Evolutionary conservation across 2,888 invertebrate species (phyloP).

Genomic region (Apodemia duryi): DNA sequence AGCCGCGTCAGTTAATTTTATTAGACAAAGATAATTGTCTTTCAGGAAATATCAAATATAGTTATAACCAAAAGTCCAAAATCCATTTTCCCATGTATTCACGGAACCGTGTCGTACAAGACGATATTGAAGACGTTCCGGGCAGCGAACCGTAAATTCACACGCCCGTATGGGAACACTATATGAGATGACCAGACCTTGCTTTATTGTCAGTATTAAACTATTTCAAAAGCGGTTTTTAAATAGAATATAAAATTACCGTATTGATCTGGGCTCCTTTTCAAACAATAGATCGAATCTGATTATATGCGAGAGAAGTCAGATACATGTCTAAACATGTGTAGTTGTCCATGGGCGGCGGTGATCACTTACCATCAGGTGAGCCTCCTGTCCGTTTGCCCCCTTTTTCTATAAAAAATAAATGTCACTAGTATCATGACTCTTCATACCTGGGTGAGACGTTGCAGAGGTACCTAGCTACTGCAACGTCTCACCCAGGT

Average conservation of each 20-base stretch:
- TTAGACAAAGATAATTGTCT: constrained; percentile 1
- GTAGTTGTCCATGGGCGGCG: too few relatives aligned
- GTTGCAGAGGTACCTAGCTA: too few relatives aligned
- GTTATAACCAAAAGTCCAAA: constrained; percentile 28
- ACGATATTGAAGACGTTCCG: constrained; percentile 44
- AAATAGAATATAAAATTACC: not conserved
- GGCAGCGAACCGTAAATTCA: constrained; percentile 41
- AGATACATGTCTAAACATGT: too few relatives aligned
- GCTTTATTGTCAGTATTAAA: constrained; percentile 17
- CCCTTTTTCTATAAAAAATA: too few relatives aligned
- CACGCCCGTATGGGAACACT: constrained; percentile 46
- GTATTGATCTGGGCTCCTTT: too few relatives aligned
- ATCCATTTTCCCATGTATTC: constrained; percentile 38
- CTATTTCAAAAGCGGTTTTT: not conserved
- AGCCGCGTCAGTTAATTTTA: not conserved
- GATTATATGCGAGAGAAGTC: too few relatives aligned
- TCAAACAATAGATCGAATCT: too few relatives aligned
- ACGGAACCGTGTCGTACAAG: constrained; percentile 44
- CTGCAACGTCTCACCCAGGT: too few relatives aligned
- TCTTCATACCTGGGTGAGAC: too few relatives aligned
- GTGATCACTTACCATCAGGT: too few relatives aligned
- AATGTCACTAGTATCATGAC: too few relatives aligned
- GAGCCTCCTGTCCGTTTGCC: too few relatives aligned
- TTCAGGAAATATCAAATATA: constrained; percentile 13
- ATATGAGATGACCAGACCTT: constrained; percentile 42